A percentile compares a stretch with the other conserved stretches of the same genome.
phyloP scores from a whole-genome alignment of 2,113 vertebrate species.

The Oceanodroma tethys region DNA sequence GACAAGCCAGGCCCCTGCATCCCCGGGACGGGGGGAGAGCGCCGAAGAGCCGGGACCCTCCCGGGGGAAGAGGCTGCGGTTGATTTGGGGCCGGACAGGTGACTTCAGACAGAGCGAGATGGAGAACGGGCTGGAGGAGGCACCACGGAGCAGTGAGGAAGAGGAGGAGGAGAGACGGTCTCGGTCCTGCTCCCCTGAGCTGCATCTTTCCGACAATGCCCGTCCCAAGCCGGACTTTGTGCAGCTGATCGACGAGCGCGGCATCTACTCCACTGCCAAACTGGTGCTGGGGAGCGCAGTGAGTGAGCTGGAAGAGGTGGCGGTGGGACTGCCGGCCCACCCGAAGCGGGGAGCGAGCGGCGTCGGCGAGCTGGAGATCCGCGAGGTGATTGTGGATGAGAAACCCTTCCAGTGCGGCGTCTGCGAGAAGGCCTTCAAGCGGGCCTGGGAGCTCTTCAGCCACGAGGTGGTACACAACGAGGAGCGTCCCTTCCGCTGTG shows the following conservation, averaged over 20 bases:
- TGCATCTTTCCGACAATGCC: accelerated
- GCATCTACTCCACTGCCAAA: slow-evolving; percentile 50
- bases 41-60: background rate
- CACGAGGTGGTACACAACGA: slow-evolving; percentile 60
- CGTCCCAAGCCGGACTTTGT: background rate
- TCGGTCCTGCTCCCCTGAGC: background rate
- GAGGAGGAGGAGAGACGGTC: background rate
- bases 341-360: accelerated
- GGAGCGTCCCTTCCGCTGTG: slow-evolving; percentile 43
- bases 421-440: slow-evolving; percentile 55
- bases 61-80: background rate
- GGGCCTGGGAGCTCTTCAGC: slow-evolving; percentile 62
- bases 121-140: background rate
- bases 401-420: slow-evolving; percentile 23
- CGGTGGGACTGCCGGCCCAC: background rate
- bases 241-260: slow-evolving; percentile 46
- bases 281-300: background rate
- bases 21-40: background rate
- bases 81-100: background rate
- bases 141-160: background rate
- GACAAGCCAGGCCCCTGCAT: accelerated
- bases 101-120: background rate
- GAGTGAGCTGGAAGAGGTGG: background rate
- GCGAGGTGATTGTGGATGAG: slow-evolving; percentile 1
- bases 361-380: background rate